Evolutionary conservation across 2,113 vertebrate species (phyloP).

Genomic region (Rostratula benghalensis): DNA sequence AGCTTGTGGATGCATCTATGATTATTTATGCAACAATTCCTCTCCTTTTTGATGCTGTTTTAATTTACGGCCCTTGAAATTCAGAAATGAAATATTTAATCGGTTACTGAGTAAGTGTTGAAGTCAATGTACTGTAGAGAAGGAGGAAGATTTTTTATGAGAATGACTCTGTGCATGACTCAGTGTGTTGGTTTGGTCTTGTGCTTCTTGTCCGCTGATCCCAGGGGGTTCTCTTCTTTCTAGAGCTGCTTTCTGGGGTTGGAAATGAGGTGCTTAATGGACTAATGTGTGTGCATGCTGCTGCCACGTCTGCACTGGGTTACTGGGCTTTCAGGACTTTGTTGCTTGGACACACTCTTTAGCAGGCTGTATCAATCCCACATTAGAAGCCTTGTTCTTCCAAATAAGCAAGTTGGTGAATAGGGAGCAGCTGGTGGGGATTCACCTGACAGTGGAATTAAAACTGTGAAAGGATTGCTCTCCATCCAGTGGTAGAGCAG

Average conservation of each 20-base stretch:
- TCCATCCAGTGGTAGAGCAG: rapidly evolving
- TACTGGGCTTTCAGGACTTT: neutral
- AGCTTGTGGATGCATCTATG: neutral
- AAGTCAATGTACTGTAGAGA: neutral
- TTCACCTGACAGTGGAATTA: neutral
- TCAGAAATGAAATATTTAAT: neutral
- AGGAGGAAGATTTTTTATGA: neutral
- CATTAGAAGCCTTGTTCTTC: neutral
- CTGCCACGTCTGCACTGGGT: neutral
- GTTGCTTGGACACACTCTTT: neutral
- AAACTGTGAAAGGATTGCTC: rapidly evolving
- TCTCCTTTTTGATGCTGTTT: neutral
- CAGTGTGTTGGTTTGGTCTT: neutral
- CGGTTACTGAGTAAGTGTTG: neutral
- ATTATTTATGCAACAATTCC: neutral
- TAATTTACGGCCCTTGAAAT: neutral
- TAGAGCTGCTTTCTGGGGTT: neutral
- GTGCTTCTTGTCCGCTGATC: neutral
- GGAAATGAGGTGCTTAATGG: neutral
- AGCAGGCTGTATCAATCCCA: neutral
- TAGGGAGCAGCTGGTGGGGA: neutral
- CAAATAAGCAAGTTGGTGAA: neutral
- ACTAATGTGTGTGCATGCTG: neutral
- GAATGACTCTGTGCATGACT: neutral
- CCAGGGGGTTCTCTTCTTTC: neutral